phyloP scores from a whole-genome alignment of 2,797 vertebrate genomes.

The Tolypeutes matacus region DNA sequence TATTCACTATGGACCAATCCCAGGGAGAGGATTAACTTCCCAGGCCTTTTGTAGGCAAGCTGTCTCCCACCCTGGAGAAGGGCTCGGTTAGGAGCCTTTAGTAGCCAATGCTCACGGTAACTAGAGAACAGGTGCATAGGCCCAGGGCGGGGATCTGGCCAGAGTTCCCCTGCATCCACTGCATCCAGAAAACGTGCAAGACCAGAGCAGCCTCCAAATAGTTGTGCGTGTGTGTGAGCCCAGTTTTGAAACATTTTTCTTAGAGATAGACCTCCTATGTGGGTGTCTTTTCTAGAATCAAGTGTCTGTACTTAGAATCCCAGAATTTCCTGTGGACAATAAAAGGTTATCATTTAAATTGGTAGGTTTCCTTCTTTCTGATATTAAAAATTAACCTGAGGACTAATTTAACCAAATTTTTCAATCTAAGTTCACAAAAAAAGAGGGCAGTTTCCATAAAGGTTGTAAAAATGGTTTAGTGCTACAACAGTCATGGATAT shows the following conservation, averaged over 20 bases:
- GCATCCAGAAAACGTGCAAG: not conserved
- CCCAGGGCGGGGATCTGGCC: not conserved
- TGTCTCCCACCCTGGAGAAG: not conserved
- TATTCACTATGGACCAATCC: not conserved
- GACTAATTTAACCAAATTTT: constrained; percentile 45
- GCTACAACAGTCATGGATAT: constrained; percentile 63
- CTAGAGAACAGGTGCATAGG: not conserved
- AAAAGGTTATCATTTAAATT: constrained; percentile 27
- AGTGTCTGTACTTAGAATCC: not conserved
- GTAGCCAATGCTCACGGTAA: not conserved
- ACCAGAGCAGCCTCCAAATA: not conserved
- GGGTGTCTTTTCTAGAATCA: not conserved
- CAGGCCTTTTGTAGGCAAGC: not conserved
- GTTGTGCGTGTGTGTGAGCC: not conserved
- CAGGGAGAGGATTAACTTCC: not conserved
- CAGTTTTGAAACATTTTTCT: not conserved
- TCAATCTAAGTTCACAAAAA: constrained; percentile 53
- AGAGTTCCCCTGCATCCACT: not conserved
- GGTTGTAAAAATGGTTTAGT: not conserved
- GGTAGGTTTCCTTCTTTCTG: not conserved
- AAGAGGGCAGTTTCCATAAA: not conserved
- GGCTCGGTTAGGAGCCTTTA: not conserved
- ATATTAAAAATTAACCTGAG: constrained; percentile 86
- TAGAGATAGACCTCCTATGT: not conserved
- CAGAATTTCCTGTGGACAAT: not conserved